Conservation (phyloP, 2,113 vertebrate genomes). For the Scalopus aquaticus region DNA sequence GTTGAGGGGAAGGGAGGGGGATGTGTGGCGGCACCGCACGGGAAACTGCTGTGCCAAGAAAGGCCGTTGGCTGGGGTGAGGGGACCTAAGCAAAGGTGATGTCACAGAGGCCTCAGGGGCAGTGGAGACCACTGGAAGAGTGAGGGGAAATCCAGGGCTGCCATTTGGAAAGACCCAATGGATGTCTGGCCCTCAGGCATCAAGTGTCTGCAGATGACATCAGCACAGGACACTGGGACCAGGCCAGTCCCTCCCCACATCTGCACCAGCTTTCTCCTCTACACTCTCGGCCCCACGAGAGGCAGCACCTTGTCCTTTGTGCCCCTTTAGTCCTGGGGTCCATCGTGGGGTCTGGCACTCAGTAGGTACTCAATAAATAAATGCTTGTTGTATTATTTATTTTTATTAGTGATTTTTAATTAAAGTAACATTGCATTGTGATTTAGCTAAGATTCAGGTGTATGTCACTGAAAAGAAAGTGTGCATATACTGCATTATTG, state of each 20-base stretch:
- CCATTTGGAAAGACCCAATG: background rate
- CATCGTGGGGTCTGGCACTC: background rate
- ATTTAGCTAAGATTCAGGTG: no score
- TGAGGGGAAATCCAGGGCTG: background rate
- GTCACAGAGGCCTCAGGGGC: background rate
- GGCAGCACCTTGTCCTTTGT: background rate
- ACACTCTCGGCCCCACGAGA: background rate
- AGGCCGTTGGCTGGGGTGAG: background rate
- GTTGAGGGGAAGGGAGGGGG: background rate
- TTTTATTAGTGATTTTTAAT: no score
- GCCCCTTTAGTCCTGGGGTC: background rate
- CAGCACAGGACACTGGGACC: accelerated
- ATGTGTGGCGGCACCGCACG: background rate
- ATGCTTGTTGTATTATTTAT: no score
- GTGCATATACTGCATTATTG: no score
- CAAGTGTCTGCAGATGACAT: background rate
- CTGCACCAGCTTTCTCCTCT: background rate
- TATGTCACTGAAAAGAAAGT: no score
- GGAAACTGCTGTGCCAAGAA: background rate
- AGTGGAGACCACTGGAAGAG: accelerated
- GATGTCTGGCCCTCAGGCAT: background rate
- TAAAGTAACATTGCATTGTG: no score
- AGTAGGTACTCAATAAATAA: background rate
- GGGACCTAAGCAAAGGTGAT: background rate
- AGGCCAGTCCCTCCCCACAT: background rate